These are phyloP conservation scores for Montipora capricornis DNA, from an alignment of 64 coral and sea anemone species.

Conservation along the genomic window DNA sequence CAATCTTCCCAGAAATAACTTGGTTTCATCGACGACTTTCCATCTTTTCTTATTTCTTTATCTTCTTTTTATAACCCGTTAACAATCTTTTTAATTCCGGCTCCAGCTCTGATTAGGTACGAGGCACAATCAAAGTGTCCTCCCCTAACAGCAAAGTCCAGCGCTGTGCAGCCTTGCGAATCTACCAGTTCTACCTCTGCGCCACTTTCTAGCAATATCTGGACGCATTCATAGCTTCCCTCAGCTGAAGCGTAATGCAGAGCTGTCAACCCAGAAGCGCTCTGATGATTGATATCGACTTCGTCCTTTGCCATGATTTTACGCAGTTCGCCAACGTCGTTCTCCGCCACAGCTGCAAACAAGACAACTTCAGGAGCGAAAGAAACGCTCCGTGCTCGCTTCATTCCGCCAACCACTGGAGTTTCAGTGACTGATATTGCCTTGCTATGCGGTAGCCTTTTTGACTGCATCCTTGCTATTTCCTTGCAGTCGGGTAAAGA, in stretches of 20 bases:
- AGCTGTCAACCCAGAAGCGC: conserved; percentile 75
- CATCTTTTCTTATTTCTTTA: background rate
- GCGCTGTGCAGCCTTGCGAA: conserved; percentile 73
- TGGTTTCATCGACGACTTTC: background rate
- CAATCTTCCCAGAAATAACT: background rate
- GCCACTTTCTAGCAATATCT: conserved; percentile 75
- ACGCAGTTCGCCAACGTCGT: conserved; percentile 73
- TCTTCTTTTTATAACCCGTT: conserved; percentile 63
- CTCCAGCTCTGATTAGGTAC: conserved; percentile 85
- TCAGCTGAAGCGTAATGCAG: conserved; percentile 86
- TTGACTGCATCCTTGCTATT: conserved; percentile 50
- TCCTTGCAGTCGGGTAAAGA: conserved; percentile 90
- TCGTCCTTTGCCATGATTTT: conserved; percentile 73
- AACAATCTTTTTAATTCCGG: conserved; percentile 88
- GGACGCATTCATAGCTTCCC: conserved; percentile 80
- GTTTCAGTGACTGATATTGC: background rate
- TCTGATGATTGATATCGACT: conserved; percentile 77
- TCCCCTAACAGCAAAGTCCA: conserved; percentile 94
- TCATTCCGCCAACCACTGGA: conserved; percentile 16
- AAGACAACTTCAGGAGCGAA: conserved; percentile 90
- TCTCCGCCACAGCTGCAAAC: conserved; percentile 77
- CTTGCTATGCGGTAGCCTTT: conserved; percentile 2
- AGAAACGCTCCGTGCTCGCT: conserved; percentile 78
- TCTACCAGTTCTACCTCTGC: conserved; percentile 69
- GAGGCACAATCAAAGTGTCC: conserved; percentile 95